Evolutionary conservation across 1,140 invertebrate genomes (phyloP), one percentile per base, ranked within the genome.

Genomic region (Odontomachus brunneus): DNA sequence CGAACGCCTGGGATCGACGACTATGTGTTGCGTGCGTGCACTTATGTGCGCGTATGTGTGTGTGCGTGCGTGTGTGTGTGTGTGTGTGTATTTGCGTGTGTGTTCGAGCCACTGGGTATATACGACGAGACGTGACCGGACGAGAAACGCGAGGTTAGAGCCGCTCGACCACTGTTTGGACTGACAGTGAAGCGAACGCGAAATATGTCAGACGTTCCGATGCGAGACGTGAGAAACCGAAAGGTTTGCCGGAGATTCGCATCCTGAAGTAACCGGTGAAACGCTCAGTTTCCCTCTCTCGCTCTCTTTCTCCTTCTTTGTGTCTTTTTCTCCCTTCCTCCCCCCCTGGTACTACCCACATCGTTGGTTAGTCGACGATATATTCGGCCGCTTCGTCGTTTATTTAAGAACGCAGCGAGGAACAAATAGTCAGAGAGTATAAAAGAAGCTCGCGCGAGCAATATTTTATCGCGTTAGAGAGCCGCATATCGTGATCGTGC

Each of bases 131-230:
- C 75, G 75, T 80, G 75, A 80, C 65, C 15, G 75, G 51, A 80
- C 65, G 65, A 71, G 65, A 24, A 80, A 80, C 75, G 75, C 75
- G 75, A 69, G 65, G 75, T 59, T 80, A 69, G 33, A 69, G 19
- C 63, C 38, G 72, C 72, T 80, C 65, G 75, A 71, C 75, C 75
- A 67, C 65, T 80, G 75, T 80, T 80, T 80, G 75, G 63, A 71
- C 75, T 80, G 75, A 80, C 75, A 80, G 75, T 80, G 75, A 80
- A 80, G 65, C 75, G 75, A 71, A 19, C 75, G 65, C 65, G 75
- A 80, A 80, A 80, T 80, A 80, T 80, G 75, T 80, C 75, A 80
- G 75, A 80, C 65, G 63, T 67, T 69, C 75, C 57, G 66, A 78
- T 78, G 75, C 65, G n/a, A 33, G 75, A 80, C 75, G 65, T 80